phyloP scores from a whole-genome alignment of 1,140 invertebrate genomes.

The Daktulosphaira vitifoliae region DNA sequence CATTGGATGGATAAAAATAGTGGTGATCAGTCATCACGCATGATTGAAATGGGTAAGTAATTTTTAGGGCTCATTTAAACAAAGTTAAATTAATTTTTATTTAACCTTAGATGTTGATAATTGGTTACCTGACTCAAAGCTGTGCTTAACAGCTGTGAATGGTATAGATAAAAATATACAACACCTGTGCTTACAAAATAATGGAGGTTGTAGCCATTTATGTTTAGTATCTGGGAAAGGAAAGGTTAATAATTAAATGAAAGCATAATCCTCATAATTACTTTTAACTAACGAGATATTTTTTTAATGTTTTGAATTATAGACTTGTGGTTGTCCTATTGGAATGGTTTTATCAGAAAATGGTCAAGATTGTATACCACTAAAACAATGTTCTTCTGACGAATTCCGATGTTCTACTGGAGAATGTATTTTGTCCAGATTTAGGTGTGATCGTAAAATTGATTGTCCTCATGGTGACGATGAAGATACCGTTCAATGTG shows the following conservation, averaged over 20 bases:
- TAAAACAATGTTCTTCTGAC: constrained; percentile 35
- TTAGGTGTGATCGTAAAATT: constrained; percentile 49
- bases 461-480: constrained; percentile 56
- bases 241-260: constrained; percentile 9
- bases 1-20: constrained; percentile 30
- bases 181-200: constrained; percentile 54
- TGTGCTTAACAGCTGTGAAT: constrained; percentile 41
- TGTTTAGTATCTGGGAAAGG: constrained; percentile 34
- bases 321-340: constrained; percentile 54
- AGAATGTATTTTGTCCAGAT: constrained; percentile 38
- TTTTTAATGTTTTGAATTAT: constrained; percentile 36
- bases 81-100: not conserved
- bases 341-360: constrained; percentile 47
- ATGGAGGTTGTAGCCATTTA: constrained; percentile 51
- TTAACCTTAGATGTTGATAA: constrained; percentile 20
- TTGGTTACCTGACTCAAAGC: constrained; percentile 34
- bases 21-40: constrained; percentile 4
- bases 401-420: constrained; percentile 40
- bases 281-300: too few relatives aligned
- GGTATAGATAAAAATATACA: constrained; percentile 41
- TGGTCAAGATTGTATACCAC: constrained; percentile 47
- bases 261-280: not conserved
- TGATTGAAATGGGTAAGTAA: constrained; percentile 29
- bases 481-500: constrained; percentile 46
- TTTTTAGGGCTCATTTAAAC: too few relatives aligned